A percentile compares a stretch with the other conserved stretches of the same genome.
phyloP scores from a whole-genome alignment of 1,140 invertebrate species.

The Drosophila virilis region DNA sequence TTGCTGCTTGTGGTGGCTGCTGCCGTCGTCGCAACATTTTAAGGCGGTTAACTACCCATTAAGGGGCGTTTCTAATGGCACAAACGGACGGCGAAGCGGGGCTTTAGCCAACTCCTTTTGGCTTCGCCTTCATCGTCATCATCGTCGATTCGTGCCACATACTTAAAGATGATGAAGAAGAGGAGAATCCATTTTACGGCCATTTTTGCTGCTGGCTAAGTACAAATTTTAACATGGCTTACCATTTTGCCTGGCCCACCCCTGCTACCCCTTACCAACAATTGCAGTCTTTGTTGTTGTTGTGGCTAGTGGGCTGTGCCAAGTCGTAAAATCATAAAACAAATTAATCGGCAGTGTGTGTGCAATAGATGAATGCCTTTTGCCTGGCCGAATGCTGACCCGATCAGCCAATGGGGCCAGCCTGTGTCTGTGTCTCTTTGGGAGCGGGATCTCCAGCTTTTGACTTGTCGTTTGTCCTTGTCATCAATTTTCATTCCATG shows the following conservation, averaged over 20 bases:
- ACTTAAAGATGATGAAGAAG: slow-evolving; percentile 51
- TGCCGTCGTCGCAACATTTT: slow-evolving; percentile 61
- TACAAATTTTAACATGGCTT: slow-evolving; percentile 62
- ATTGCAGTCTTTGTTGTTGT: slow-evolving; percentile 5
- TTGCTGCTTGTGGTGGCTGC: slow-evolving; percentile 19
- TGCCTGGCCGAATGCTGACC: slow-evolving; percentile 10
- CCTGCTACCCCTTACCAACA: not conserved
- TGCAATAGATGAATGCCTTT: slow-evolving; percentile 25
- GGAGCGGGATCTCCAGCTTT: slow-evolving; percentile 1
- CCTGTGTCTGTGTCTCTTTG: not conserved
- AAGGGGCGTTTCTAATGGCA: slow-evolving; percentile 79
- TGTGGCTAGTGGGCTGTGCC: slow-evolving; percentile 50
- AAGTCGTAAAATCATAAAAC: slow-evolving; percentile 79
- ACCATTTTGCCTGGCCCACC: slow-evolving; percentile 40
- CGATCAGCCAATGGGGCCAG: slow-evolving; percentile 14
- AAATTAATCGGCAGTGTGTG: slow-evolving; percentile 70
- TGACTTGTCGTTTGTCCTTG: slow-evolving; percentile 29
- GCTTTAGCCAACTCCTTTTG: slow-evolving; percentile 48
- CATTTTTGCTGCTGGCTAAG: slow-evolving; percentile 74
- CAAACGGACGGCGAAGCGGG: slow-evolving; percentile 54
- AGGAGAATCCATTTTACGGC: slow-evolving; percentile 65
- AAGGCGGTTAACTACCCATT: slow-evolving; percentile 81
- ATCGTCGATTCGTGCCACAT: slow-evolving; percentile 59
- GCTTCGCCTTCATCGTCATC: slow-evolving; percentile 51
- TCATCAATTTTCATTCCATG: slow-evolving; percentile 34